Base-by-base conservation (phyloP, 1,140 invertebrate species). In the Hormaphis cornu region DNA sequence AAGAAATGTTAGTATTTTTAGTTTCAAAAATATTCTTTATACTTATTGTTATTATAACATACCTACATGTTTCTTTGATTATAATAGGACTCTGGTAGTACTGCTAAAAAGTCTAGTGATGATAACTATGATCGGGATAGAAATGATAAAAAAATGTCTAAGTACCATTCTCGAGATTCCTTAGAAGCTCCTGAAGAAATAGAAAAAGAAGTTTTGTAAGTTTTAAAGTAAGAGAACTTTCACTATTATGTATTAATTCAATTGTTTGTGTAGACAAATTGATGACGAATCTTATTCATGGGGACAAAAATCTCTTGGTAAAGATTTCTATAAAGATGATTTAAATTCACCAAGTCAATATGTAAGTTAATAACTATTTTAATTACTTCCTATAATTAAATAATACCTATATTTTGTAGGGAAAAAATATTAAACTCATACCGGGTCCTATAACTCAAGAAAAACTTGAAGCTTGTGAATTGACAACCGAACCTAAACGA, bases 391-490 rank as follows among this genome's bases (percentile, higher is more conserved):
- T 52, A 14, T 28, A 2, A 26, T 50, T 7, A 58, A 24, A 22
- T 37, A 58, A 58, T 1, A 22, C 5, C 12, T 61, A 37, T 40
- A 18, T 12, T 26, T 28, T 35, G 46, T 50, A 44, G 18, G 42
- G 30, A 70, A 72, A 56, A 76, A 79, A n/a, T 80, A 80, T 61
- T n/a, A n/a, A n/a, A n/a, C n/a, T n/a, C n/a, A 81, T 82, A 8
- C 82, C 83, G 1, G 83, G 83, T 26, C 84, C 84, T 1, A 83
- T 86, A 3, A 85, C 83, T 2, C 80, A 82, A 66, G 84, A 86
- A 52, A 84, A 84, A 72, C 76, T 85, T 1, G 84, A 84, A 73
- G 83, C 84, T 3, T 82, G 84, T 18, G 84, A 85, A 72, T 73
- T 81, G 18, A 80, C 80, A 50, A 78, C 74, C 10, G 83, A 84